Conservation (phyloP, 2,797 vertebrate species). For the Rhodeus uyekii region DNA sequence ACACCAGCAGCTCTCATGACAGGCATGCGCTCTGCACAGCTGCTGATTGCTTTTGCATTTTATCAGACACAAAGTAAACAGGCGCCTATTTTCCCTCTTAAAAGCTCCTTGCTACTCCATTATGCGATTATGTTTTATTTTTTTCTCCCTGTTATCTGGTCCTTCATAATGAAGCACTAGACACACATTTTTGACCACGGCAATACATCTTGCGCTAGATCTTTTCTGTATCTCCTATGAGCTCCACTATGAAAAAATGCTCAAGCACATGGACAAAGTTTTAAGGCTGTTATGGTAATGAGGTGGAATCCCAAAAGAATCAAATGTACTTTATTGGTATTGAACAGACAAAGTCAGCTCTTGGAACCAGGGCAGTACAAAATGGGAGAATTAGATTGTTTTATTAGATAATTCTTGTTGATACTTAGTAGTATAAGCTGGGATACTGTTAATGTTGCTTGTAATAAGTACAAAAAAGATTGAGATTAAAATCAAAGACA, state of each 20-base stretch:
- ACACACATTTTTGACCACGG: not conserved
- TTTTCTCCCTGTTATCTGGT: slow-evolving; percentile 40
- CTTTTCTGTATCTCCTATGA: not conserved
- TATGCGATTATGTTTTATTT: slow-evolving; percentile 5
- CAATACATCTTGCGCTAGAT: not conserved
- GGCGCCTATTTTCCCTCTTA: slow-evolving; percentile 41
- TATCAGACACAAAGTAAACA: slow-evolving; percentile 25
- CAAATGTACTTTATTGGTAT: not conserved
- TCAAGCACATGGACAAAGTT: not conserved
- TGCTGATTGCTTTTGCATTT: slow-evolving; percentile 47
- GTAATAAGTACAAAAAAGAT: not conserved
- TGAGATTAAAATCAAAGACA: slow-evolving; percentile 25
- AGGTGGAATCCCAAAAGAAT: not conserved
- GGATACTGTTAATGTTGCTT: slow-evolving; percentile 5
- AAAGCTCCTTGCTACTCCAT: slow-evolving; percentile 61
- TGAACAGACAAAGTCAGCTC: slow-evolving; percentile 6
- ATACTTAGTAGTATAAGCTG: not conserved
- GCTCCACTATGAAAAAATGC: not conserved
- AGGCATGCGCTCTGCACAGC: slow-evolving; percentile 58
- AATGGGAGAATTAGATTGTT: not conserved
- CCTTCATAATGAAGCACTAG: not conserved
- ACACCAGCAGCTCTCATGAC: slow-evolving; percentile 61
- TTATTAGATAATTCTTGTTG: not conserved
- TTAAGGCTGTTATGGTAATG: not conserved
- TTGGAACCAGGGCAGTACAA: not conserved